Conservation (phyloP, 1,140 invertebrate species). For the Drosophila burlai region DNA sequence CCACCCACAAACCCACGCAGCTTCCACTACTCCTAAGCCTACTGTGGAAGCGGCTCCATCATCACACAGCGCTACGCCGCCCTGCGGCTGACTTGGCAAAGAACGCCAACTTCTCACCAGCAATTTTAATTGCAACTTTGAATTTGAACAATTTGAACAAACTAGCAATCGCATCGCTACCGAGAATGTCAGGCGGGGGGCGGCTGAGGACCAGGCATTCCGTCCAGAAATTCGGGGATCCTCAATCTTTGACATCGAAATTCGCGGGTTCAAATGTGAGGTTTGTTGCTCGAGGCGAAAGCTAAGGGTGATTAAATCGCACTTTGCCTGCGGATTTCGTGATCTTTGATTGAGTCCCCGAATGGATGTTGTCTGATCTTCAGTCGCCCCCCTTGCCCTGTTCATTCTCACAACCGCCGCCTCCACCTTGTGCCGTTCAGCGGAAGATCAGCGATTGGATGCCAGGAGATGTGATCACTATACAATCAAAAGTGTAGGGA, state of each 20-base stretch:
- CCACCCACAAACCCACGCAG: constrained; percentile 13
- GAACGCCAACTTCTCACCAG: constrained; percentile 50
- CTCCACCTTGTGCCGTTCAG: constrained; percentile 45
- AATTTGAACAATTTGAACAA: constrained; percentile 15
- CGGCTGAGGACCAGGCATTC: constrained; percentile 38
- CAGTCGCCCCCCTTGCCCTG: not conserved
- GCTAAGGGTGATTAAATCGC: constrained; percentile 3
- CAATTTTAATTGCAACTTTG: constrained; percentile 10
- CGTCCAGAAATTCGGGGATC: constrained; percentile 39
- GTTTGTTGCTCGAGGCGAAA: constrained; percentile 21
- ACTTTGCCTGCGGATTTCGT: not conserved
- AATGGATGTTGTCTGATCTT: constrained; percentile 44
- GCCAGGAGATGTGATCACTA: constrained; percentile 7
- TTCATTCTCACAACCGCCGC: constrained; percentile 41
- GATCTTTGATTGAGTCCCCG: not conserved
- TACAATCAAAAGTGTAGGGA: constrained; percentile 3
- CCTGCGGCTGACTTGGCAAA: constrained; percentile 62
- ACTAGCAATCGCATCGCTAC: not conserved
- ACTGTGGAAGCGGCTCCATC: constrained; percentile 19
- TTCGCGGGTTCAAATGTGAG: not conserved
- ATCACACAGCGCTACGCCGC: constrained; percentile 41
- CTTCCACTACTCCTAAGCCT: not conserved
- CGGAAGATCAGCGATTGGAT: constrained; percentile 17
- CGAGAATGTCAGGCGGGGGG: constrained; percentile 27
- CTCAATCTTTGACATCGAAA: not conserved